Conservation (phyloP, 2,113 vertebrate genomes). For the Neopipo cinnamomea region DNA sequence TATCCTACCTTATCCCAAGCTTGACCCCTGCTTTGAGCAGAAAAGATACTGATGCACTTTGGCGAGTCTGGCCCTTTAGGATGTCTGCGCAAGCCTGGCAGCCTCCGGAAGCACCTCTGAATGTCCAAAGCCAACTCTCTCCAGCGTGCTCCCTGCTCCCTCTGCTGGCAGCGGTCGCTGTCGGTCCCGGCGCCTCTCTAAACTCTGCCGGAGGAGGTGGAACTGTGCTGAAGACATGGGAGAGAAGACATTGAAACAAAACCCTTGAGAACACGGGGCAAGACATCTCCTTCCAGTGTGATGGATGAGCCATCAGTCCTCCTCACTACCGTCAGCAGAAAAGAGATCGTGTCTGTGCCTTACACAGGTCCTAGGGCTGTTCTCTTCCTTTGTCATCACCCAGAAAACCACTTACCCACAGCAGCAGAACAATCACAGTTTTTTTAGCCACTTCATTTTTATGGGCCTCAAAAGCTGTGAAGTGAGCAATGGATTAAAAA, state of each 20-base stretch:
- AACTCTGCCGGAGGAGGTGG: rapidly evolving
- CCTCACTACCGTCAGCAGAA: neutral
- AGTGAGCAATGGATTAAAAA: neutral
- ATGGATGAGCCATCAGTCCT: neutral
- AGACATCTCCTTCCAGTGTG: rapidly evolving
- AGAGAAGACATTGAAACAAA: neutral
- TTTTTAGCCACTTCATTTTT: neutral
- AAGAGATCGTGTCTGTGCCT: rapidly evolving
- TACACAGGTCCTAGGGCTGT: rapidly evolving
- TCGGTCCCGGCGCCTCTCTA: rapidly evolving
- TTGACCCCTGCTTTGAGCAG: neutral
- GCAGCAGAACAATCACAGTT: neutral
- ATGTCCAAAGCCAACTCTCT: rapidly evolving
- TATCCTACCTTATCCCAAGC: neutral
- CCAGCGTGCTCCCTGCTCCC: neutral
- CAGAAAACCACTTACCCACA: neutral
- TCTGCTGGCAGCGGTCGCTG: neutral
- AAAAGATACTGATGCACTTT: rapidly evolving
- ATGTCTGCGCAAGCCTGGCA: neutral
- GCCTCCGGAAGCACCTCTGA: neutral
- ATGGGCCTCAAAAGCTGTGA: neutral
- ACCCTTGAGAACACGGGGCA: rapidly evolving
- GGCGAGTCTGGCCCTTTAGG: rapidly evolving
- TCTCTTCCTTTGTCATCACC: too few relatives aligned
- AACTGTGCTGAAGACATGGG: rapidly evolving